Conservation (phyloP, 30 jellyfish, hydroid and myxozoan species). For the Aurelia coerulea region DNA sequence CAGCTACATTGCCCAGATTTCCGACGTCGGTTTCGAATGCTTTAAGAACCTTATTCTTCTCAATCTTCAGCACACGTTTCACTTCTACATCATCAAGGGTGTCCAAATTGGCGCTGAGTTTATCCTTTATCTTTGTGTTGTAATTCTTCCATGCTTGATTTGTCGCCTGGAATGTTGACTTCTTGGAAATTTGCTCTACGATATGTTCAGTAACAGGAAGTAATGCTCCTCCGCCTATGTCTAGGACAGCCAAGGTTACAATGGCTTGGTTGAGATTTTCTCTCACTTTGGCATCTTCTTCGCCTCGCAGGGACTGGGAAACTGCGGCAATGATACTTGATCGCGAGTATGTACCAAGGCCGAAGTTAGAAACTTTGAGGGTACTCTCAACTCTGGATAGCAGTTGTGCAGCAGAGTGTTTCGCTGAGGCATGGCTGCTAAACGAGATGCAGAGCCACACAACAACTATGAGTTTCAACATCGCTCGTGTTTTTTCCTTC, state of each 20-base stretch:
- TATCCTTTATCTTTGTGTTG: conserved; percentile 1
- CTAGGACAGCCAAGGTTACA: conserved; percentile 33
- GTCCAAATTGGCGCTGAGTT: background rate
- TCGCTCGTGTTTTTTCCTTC: too few species aligned
- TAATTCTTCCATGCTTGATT: conserved; percentile 14
- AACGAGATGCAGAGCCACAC: background rate
- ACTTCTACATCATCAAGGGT: conserved; percentile 16
- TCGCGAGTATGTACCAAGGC: conserved; percentile 26
- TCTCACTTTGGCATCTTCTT: conserved; percentile 2
- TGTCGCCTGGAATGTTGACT: conserved; percentile 28
- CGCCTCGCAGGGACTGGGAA: conserved; percentile 15
- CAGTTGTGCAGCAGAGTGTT: background rate
- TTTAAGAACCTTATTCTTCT: conserved; percentile 2
- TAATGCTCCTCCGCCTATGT: conserved; percentile 49
- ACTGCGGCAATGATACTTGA: conserved; percentile 9
- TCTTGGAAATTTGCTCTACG: conserved; percentile 16
- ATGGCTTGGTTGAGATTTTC: conserved; percentile 49
- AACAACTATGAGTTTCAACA: too few species aligned
- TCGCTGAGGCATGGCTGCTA: background rate
- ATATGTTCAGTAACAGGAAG: conserved; percentile 21
- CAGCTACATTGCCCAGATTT: background rate
- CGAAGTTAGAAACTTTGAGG: conserved; percentile 22
- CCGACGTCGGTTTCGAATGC: conserved; percentile 27
- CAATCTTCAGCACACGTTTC: conserved; percentile 1
- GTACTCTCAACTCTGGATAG: background rate